A percentile compares a stretch with the other conserved stretches of the same genome.
phyloP scores from a whole-genome alignment of 2,888 invertebrate genomes.

The Abrostola triplasia region DNA sequence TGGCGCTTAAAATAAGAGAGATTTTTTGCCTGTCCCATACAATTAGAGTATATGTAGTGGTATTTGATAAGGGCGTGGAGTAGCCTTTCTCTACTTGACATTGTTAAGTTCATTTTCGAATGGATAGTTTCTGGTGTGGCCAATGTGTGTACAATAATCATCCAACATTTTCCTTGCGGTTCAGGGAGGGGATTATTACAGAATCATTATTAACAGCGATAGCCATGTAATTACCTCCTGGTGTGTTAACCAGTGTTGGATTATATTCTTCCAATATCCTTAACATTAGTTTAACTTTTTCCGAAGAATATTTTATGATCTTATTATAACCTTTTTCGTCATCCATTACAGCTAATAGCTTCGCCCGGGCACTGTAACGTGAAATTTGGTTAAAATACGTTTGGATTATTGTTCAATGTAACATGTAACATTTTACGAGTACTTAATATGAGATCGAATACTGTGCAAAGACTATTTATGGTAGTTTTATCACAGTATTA shows the following conservation, averaged over 20 bases:
- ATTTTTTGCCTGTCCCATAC: too few species aligned
- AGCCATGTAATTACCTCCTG: slow-evolving; percentile 61
- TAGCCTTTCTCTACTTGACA: too few species aligned
- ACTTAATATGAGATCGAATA: too few species aligned
- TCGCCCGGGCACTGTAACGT: slow-evolving; percentile 76
- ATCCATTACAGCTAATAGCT: slow-evolving; percentile 86
- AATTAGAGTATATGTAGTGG: too few species aligned
- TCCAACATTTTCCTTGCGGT: neutral
- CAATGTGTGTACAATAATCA: neutral
- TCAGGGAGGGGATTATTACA: neutral
- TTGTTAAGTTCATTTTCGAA: too few species aligned
- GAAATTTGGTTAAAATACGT: neutral
- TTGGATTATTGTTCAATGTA: neutral
- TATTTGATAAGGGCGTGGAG: too few species aligned
- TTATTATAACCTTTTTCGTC: slow-evolving; percentile 74
- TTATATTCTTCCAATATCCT: slow-evolving; percentile 89
- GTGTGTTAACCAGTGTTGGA: slow-evolving; percentile 60
- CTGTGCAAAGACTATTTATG: neutral
- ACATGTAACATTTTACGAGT: too few species aligned
- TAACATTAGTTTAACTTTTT: slow-evolving; percentile 90
- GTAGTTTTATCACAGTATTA: too few species aligned
- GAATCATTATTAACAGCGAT: neutral
- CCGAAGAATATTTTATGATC: slow-evolving; percentile 89
- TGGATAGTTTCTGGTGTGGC: too few species aligned
- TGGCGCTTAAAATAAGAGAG: too few species aligned